Base-by-base conservation (phyloP, 2,797 vertebrate genomes). In the Argyrosomus regius region DNA sequence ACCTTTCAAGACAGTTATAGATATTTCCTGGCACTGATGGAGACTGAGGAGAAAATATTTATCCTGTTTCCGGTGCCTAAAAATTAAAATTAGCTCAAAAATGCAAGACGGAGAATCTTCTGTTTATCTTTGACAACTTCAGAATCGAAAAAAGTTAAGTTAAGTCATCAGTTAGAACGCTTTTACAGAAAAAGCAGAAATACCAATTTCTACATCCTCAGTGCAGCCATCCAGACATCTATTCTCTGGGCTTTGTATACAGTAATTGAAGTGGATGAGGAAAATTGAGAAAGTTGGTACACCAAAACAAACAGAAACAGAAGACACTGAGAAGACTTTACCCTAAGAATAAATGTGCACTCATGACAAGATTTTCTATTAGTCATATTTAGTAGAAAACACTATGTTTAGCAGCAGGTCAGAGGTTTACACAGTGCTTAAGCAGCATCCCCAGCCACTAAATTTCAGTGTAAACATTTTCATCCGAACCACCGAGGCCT, bases 401-500 rank as follows among this genome's bases (percentile, higher is more conserved):
- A 75, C 46, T 59, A 28, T 43, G 58, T 53, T 59, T 14, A 17
- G 71, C 58, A 68, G 74, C 52, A 72, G 75, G 59, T 78, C 71
- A 67, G 59, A 68, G 85, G 61, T 83, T 81, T 68, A 58, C 49
- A 31, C 20, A 28, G 53, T 1, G 68, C 39, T 75, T 41, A 20
- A 39, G 69, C 75, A 72, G 63, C 75, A 76, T 80, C 61, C 48
- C 48, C 76, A 61, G 66, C 70, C 83, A 61, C 82, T 68, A 58
- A 80, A 85, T 81, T 88, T 77, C 76, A 83, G 66, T 16, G 52
- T 66, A 89, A 84, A 81, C 77, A 72, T 65, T 82, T 80, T 73
- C 58, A 50, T 59, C 61, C 14, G 0, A 83, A 81, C 80, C 85
- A 28, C 56, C 1, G 53, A 81, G 72, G 70, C 87, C 81, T 77